Conservation (phyloP, 2,888 invertebrate species). For the Epicampocera succincta region DNA sequence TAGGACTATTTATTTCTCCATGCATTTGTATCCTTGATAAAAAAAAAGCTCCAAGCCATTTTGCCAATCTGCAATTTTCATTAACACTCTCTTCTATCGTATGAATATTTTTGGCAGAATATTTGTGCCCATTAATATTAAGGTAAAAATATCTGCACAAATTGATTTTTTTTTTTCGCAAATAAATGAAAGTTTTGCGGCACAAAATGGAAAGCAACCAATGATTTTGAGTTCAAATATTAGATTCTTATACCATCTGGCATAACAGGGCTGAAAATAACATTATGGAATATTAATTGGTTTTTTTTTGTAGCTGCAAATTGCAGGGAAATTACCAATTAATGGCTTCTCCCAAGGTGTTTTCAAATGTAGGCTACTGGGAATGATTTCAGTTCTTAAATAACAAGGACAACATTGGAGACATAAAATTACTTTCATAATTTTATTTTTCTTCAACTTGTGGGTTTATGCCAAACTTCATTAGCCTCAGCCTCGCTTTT, state of each 20-base stretch:
- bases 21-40: slow-evolving; percentile 25
- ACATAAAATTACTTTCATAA: background rate
- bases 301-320: slow-evolving; percentile 35
- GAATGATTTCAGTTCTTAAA: background rate
- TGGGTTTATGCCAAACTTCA: too few species aligned
- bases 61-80: slow-evolving; percentile 40
- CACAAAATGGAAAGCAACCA: slow-evolving; percentile 9
- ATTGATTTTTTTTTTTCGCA: slow-evolving; percentile 46
- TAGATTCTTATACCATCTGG: background rate
- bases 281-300: slow-evolving; percentile 11
- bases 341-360: too few species aligned
- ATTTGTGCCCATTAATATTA: slow-evolving; percentile 50
- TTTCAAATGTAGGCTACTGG: slow-evolving; percentile 10
- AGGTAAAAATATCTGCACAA: slow-evolving; percentile 34
- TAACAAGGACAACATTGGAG: background rate
- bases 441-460: too few species aligned
- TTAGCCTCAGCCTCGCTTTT: too few species aligned
- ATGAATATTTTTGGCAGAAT: slow-evolving; percentile 26
- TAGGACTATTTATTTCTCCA: background rate
- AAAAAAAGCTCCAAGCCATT: slow-evolving; percentile 44
- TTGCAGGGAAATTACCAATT: slow-evolving; percentile 58
- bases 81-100: slow-evolving; percentile 30
- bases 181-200: slow-evolving; percentile 6
- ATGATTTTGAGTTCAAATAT: background rate
- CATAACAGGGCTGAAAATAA: background rate